phyloP scores from a whole-genome alignment of 1,140 invertebrate genomes.

The Drosophila virilis region DNA sequence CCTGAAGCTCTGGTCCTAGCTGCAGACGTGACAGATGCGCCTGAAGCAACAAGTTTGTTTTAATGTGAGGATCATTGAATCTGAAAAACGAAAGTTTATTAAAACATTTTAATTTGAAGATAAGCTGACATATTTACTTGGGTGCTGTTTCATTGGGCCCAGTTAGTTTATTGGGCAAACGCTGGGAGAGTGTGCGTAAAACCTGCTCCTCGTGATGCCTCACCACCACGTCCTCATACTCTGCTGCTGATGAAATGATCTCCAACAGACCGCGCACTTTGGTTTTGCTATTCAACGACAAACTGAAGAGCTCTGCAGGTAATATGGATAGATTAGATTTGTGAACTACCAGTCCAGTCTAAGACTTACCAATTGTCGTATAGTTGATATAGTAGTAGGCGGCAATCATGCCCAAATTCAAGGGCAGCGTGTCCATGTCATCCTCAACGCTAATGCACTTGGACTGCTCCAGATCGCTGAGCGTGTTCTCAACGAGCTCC shows the following conservation, averaged over 20 bases:
- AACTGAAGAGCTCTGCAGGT: conserved; percentile 95
- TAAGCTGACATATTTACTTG: conserved; percentile 78
- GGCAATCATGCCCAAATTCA: conserved; percentile 99
- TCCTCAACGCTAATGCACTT: conserved; percentile 99
- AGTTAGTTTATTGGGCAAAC: conserved; percentile 92
- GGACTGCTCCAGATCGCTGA: conserved; percentile 97
- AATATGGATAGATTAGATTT: conserved; percentile 26
- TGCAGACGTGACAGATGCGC: conserved; percentile 98
- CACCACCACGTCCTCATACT: conserved; percentile 97
- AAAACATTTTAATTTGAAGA: background rate
- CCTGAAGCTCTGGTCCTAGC: conserved; percentile 97
- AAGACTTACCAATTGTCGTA: conserved; percentile 94
- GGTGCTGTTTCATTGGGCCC: conserved; percentile 86
- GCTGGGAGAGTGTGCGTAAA: conserved; percentile 91
- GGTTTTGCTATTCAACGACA: conserved; percentile 98
- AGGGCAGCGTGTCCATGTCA: conserved; percentile 97
- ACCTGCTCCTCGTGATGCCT: conserved; percentile 97
- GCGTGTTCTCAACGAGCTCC: conserved; percentile 98
- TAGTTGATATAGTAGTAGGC: conserved; percentile 99
- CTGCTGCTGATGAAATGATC: conserved; percentile 98
- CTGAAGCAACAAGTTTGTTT: conserved; percentile 97
- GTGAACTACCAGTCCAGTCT: background rate
- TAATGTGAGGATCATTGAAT: conserved; percentile 98
- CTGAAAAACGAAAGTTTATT: conserved; percentile 84
- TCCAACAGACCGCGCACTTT: conserved; percentile 98